Evolutionary conservation across 2,888 invertebrate species (phyloP), one percentile per base, ranked within the genome.

Genomic region (Amphipoea oculea): DNA sequence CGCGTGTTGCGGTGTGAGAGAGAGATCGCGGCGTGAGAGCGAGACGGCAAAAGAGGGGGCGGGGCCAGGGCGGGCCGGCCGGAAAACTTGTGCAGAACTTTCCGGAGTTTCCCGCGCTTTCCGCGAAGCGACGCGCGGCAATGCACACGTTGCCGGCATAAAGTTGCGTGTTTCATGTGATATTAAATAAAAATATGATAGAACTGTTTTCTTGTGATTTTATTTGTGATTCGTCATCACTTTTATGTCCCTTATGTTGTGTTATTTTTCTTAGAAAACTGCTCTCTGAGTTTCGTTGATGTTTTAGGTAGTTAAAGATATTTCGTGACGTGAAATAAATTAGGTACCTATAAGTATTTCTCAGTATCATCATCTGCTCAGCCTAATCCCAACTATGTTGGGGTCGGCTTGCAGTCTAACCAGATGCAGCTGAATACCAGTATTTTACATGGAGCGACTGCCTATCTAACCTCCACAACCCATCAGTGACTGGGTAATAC

Each of bases 71-170:
- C 92, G 92, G 94, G 95, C 93, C 94, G 94, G 88, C 91, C 90
- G 84, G 86, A 85, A 94, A 95, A 95, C 94, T 95, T 94, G 89
- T 87, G 86, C 74, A 79, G 81, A 94, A 95, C 92, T 95, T 96
- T 92, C 84, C 83, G 78, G 92, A 95, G 92, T 96, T 96, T 96
- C 96, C 96, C 96, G 96, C 96, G 96, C 93, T 95, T 95, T 95
- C 85, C 92, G 87, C 89, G 89, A 84, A 83, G 81, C 74, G 82
- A 74, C 73, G 83, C 79, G 82, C 86, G 82, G 73, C 75, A 74
- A 72, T 79, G 75, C 73, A 76, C 78, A 68, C 70, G 78, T 73
- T 45, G 74, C 17, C 20, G 4, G 12, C 57, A 11, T 4, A 20
- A 79, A 76, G 51, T 72, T 84, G 45, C 63, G 79, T n/a, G n/a